Evolutionary conservation across 1,140 invertebrate genomes (phyloP).

Genomic region (Magallana ariakensis): DNA sequence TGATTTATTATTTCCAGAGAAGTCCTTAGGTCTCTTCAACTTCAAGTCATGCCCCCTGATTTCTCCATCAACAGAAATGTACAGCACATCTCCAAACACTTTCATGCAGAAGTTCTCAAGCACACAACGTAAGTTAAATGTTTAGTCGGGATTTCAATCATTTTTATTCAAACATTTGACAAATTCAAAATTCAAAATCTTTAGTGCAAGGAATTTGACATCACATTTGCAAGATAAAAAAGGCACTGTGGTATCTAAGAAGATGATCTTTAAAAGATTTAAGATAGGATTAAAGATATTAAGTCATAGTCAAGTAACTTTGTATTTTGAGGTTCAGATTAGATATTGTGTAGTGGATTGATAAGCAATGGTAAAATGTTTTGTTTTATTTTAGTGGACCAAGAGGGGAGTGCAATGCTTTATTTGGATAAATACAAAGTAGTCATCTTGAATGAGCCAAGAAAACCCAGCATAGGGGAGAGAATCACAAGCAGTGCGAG

Average conservation of each 20-base stretch:
- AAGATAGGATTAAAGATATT: too few species aligned
- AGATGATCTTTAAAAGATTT: too few species aligned
- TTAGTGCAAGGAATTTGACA: too few species aligned
- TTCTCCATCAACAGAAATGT: conserved; percentile 7
- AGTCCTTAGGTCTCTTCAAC: conserved; percentile 18
- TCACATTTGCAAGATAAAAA: too few species aligned
- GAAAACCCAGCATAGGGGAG: background rate
- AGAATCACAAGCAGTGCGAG: background rate
- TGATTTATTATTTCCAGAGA: background rate
- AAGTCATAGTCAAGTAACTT: too few species aligned
- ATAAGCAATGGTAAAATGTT: background rate
- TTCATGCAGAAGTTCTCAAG: background rate
- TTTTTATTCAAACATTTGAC: too few species aligned
- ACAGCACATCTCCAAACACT: background rate
- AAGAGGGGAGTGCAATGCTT: background rate
- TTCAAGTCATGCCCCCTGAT: conserved; percentile 30
- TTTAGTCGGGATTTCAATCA: background rate
- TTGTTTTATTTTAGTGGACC: background rate
- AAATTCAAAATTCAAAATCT: too few species aligned
- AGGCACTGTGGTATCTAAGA: too few species aligned
- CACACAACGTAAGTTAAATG: background rate
- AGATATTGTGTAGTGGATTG: too few species aligned
- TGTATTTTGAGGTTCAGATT: too few species aligned
- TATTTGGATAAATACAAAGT: conserved; percentile 14
- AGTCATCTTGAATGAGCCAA: background rate